Evolutionary conservation across 2,113 vertebrate genomes (phyloP).

Genomic region (Ammodytes dubius): DNA sequence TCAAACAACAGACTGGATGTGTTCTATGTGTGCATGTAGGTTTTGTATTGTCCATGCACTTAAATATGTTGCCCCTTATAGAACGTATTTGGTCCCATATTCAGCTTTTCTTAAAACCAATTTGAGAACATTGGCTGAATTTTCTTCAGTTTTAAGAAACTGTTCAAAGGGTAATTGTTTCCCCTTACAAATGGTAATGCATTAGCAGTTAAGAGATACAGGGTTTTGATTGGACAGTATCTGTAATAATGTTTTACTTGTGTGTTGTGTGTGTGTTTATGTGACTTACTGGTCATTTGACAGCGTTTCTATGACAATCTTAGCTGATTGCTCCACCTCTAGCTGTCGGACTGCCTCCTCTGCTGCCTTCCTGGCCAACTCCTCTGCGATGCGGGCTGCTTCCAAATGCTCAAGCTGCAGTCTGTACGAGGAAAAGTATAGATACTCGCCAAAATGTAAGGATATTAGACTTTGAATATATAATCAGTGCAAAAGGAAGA

Average conservation of each 20-base stretch:
- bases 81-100: not conserved
- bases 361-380: conserved; percentile 74
- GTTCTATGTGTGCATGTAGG: not conserved
- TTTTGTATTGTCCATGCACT: not conserved
- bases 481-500: not conserved
- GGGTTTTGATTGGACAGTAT: not conserved
- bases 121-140: not conserved
- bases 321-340: conserved; percentile 67
- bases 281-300: conserved; percentile 77
- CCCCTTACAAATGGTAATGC: too few species aligned
- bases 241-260: not conserved
- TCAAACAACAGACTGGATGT: conserved; percentile 34
- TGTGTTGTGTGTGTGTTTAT: not conserved
- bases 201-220: not conserved
- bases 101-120: not conserved
- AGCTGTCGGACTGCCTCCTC: conserved; percentile 76
- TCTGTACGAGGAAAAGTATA: conserved; percentile 41
- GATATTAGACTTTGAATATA: not conserved
- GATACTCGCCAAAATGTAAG: not conserved
- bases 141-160: too few species aligned
- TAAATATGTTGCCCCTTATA: not conserved
- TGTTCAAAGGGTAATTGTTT: too few species aligned
- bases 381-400: conserved; percentile 73
- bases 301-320: conserved; percentile 62
- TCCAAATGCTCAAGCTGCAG: conserved; percentile 75